phyloP scores from a whole-genome alignment of 2,797 vertebrate species.

The Sylvilagus floridanus region DNA sequence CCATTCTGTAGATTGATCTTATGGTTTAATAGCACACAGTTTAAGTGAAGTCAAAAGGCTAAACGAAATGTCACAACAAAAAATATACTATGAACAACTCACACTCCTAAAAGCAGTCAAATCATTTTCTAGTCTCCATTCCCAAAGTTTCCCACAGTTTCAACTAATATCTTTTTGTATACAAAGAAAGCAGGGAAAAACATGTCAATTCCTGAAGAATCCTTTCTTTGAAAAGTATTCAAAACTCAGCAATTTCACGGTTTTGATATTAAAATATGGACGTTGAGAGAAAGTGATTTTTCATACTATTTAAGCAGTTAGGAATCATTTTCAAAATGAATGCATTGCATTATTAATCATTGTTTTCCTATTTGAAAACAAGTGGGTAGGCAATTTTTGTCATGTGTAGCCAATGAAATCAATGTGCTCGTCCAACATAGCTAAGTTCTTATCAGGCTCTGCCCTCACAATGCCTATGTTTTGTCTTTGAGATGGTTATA shows the following conservation, averaged over 20 bases:
- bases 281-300: background rate
- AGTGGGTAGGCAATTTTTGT: background rate
- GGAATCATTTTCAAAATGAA: background rate
- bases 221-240: slow-evolving; percentile 43
- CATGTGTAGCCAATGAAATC: slow-evolving; percentile 10
- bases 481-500: background rate
- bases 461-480: background rate
- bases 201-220: background rate
- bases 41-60: slow-evolving; percentile 44
- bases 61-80: slow-evolving; percentile 33
- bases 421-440: background rate
- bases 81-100: background rate
- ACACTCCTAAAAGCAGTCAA: slow-evolving; percentile 35
- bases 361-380: slow-evolving; percentile 53
- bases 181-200: slow-evolving; percentile 11
- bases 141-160: slow-evolving; percentile 4
- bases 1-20: slow-evolving; percentile 29
- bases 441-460: background rate
- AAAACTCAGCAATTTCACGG: background rate
- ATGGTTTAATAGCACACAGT: slow-evolving; percentile 30
- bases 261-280: slow-evolving; percentile 11
- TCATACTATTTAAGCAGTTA: slow-evolving; percentile 12
- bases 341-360: background rate
- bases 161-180: slow-evolving; percentile 60
- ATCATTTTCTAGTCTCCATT: background rate